Base-by-base conservation (phyloP, 2,888 invertebrate species). In the Entomobrya multifasciata region DNA sequence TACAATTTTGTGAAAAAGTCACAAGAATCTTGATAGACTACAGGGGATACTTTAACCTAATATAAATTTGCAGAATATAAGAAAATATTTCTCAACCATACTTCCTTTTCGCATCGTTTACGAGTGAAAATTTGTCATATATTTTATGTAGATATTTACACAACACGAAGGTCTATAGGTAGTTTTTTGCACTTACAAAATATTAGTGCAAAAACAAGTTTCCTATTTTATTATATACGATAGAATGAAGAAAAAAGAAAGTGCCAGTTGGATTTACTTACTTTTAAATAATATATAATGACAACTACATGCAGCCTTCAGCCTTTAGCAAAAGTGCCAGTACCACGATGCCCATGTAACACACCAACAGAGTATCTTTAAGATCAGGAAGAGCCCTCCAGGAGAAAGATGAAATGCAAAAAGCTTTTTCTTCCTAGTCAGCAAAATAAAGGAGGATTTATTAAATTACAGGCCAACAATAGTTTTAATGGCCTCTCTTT, bases 381-480 rank as follows among this genome's bases (percentile, higher is more conserved):
- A 20, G 65, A 65, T 20, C 41, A 41, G 65, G 47, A 47, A 62
- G 57, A 36, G 57, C 78, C 78, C 78, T 78, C 47, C 62, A 78
- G 80, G 70, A 70, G 44, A 44, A 55, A 52, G 30, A 65, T 65
- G 65, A 80, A 67, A 80, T 80, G 55, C 67, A 80, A 80, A 80
- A 70, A 52, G 55, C 15, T 36, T 67, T 36, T 80, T 67, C 41
- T 70, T n/a, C 79, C 41, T 4, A 20, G 36, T 80, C 67, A 80
- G 67, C 80, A 70, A 55, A 80, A 80, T 80, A 67, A 55, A 49
- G 78, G 20, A 52, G 80, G 80, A 80, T 80, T 67, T 80, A 80
- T 80, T 80, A 80, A 80, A 80, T 80, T 80, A 67, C 67, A 52
- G 80, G 52, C 80, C 67, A 55, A 80, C 80, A 80, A 80, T 80